phyloP scores from a whole-genome alignment of 2,797 vertebrate species.

The Pteropus rufus region DNA sequence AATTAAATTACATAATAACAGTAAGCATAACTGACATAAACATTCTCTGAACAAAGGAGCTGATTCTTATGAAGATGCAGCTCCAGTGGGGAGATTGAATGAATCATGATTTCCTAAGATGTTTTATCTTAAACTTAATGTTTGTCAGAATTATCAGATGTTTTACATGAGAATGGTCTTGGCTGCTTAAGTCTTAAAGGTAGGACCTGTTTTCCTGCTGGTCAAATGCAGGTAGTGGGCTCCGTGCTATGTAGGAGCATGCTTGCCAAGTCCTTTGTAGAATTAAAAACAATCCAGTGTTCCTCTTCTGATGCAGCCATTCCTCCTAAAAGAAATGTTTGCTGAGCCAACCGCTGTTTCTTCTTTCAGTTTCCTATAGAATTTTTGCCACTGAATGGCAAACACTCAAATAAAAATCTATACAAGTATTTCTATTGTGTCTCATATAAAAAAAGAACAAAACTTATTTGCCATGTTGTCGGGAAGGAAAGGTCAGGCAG shows the following conservation, averaged over 20 bases:
- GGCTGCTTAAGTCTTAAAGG: not conserved
- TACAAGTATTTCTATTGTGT: constrained; percentile 30
- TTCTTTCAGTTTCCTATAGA: constrained; percentile 20
- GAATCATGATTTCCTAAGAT: not conserved
- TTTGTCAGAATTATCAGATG: not conserved
- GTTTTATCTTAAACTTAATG: not conserved
- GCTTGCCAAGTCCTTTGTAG: not conserved
- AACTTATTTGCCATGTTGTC: not conserved
- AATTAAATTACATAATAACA: not conserved
- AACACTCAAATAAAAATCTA: constrained; percentile 37
- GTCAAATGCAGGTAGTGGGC: not conserved
- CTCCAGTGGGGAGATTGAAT: not conserved
- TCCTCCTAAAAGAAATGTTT: constrained; percentile 14
- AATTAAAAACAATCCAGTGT: not conserved
- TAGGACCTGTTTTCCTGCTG: not conserved
- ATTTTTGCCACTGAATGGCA: not conserved
- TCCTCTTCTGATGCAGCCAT: not conserved
- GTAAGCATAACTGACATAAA: not conserved
- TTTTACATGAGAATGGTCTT: not conserved
- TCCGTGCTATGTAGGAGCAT: accelerated
- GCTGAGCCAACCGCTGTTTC: not conserved
- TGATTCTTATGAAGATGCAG: not conserved
- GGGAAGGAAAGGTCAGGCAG: constrained; percentile 29
- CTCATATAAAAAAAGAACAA: constrained; percentile 27
- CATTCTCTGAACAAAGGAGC: not conserved